Conservation (phyloP, 2,113 vertebrate genomes). For the Archocentrus centrarchus region DNA sequence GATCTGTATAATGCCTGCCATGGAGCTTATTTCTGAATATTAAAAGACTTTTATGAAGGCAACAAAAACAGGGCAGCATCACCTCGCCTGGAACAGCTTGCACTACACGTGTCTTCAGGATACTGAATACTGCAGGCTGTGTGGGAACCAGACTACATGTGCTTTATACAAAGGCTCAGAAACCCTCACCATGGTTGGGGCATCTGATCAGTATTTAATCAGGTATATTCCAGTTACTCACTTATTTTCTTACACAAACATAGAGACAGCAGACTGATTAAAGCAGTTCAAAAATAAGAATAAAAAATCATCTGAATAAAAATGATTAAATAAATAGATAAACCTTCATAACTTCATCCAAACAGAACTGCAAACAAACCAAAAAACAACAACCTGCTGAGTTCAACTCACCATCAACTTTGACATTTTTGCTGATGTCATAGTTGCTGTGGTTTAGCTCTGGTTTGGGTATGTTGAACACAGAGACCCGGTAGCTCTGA, state of each 20-base stretch:
- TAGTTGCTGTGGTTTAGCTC: conserved; percentile 57
- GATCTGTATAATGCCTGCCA: neutral
- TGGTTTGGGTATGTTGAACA: conserved; percentile 80
- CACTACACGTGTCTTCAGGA: neutral
- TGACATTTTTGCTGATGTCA: conserved; percentile 36
- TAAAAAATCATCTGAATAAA: neutral
- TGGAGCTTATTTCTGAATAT: neutral
- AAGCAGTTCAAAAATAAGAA: neutral
- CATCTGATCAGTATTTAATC: neutral
- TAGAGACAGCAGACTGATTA: neutral
- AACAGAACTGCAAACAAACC: neutral
- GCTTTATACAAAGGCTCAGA: neutral
- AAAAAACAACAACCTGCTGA: neutral
- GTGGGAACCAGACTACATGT: neutral
- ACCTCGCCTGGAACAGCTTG: neutral
- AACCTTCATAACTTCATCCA: neutral
- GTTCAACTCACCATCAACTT: conserved; percentile 64
- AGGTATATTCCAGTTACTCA: neutral
- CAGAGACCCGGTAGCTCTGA: conserved; percentile 68
- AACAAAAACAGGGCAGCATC: neutral
- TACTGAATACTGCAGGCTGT: neutral
- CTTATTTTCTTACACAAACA: neutral
- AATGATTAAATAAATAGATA: neutral
- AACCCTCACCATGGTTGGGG: neutral
- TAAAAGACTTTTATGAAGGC: neutral